Evolutionary conservation across 1,140 invertebrate genomes (phyloP).

Genomic region (Megalopta genalis): DNA sequence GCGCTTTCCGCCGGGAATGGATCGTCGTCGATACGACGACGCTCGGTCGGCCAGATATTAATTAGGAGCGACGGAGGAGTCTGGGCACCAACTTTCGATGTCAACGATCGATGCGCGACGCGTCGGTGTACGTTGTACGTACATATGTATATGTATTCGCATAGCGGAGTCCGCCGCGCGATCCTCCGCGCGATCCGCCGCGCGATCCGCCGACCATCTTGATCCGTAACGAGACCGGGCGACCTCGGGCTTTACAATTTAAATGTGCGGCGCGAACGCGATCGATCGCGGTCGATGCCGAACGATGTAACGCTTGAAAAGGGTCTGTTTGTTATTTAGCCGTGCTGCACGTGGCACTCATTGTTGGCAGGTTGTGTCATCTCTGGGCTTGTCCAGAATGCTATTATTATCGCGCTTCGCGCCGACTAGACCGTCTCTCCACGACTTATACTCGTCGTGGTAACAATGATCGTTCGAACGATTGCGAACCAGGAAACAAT

Average conservation of each 20-base stretch:
- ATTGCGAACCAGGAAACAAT: slow-evolving; percentile 58
- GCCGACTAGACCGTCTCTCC: background rate
- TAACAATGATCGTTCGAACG: slow-evolving; percentile 45
- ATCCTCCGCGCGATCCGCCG: too few relatives aligned
- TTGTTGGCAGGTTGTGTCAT: slow-evolving; percentile 62
- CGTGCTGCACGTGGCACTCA: slow-evolving; percentile 42
- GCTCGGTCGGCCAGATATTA: background rate
- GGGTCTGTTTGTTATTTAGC: slow-evolving; percentile 1
- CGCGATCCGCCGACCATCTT: background rate
- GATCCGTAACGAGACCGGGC: slow-evolving; percentile 11
- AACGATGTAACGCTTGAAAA: slow-evolving; percentile 2
- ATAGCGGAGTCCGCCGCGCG: too few relatives aligned
- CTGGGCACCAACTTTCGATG: background rate
- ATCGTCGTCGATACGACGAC: slow-evolving; percentile 15
- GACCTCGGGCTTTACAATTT: background rate
- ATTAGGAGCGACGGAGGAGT: slow-evolving; percentile 15
- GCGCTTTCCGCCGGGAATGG: slow-evolving; percentile 14
- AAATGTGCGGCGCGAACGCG: too few relatives aligned
- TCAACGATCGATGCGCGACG: background rate
- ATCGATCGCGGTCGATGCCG: too few relatives aligned
- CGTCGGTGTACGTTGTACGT: too few relatives aligned
- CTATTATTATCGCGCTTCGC: slow-evolving; percentile 42
- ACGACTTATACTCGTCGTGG: slow-evolving; percentile 17
- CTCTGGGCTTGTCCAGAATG: slow-evolving; percentile 64
- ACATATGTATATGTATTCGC: too few relatives aligned